These are phyloP conservation scores for Phoebastria nigripes DNA, from an alignment of 2,797 vertebrate genomes.

Conservation along the genomic window DNA sequence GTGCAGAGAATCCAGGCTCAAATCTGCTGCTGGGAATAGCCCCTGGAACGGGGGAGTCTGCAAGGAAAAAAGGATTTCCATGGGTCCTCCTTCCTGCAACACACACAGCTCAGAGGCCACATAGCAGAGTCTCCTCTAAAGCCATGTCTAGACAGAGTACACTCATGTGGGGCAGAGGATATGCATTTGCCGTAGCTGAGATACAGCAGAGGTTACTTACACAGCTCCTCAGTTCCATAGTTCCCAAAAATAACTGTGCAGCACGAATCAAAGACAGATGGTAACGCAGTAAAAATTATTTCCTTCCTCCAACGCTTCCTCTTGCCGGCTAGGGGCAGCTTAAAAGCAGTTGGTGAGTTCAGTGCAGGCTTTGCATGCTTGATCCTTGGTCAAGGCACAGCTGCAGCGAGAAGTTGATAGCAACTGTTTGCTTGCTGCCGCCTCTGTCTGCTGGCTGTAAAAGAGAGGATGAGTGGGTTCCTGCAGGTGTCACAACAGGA, in stretches of 20 bases:
- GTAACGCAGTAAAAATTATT: background rate
- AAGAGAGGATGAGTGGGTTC: background rate
- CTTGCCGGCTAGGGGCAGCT: background rate
- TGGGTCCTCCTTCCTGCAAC: background rate
- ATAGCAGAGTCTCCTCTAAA: background rate
- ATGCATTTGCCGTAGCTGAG: background rate
- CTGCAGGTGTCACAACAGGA: background rate
- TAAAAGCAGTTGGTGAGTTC: background rate
- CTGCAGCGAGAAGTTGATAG: background rate
- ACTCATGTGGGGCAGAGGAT: rapidly evolving
- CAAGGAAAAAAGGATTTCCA: background rate
- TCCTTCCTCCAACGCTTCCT: background rate
- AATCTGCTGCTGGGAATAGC: background rate
- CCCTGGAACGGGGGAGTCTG: rapidly evolving
- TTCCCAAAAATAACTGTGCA: background rate
- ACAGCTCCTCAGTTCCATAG: background rate
- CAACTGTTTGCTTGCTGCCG: background rate
- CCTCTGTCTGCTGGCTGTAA: background rate
- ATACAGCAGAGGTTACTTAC: background rate
- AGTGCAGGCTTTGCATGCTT: background rate
- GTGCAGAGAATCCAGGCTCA: background rate
- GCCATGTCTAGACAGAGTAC: background rate
- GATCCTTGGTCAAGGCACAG: background rate
- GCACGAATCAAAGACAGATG: background rate
- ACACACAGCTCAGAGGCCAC: background rate